Base-by-base conservation (phyloP, 1,140 invertebrate species). In the Zaprionus tsacasi region DNA sequence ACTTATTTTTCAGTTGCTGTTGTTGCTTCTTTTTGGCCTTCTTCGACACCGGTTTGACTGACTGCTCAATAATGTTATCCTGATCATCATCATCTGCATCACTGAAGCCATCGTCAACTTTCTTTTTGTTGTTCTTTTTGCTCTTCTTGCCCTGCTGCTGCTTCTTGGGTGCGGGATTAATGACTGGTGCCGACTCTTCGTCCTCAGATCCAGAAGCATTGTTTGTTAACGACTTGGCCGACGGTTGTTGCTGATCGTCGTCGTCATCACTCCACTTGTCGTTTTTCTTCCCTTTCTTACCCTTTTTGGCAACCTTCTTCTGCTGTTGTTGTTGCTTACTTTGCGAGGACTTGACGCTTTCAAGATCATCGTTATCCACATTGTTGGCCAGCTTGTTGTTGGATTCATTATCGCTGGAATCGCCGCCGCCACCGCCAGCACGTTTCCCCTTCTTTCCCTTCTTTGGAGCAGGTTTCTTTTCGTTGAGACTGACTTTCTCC, bases 311-410 rank as follows among this genome's bases (percentile, higher is more conserved):
- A 4, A 56, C 57, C 30, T 83, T 82, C 55, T 91, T 87, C 38
- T 64, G 61, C 11, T 71, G 40, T 25, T 50, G 45, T 12, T 69
- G 33, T 25, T 94, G 94, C 70, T 95, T 94, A 94, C 81, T 94
- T 93, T 79, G 94, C 91, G 80, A 94, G 93, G 92, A 92, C 27
- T 92, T 92, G 71, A 93, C 92, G 43, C 89, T 86, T 27, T 93
- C 82, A 45, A 93, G 85, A 52, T 94, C 94, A 11, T 95, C 94
- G 40, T 93, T 93, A 15, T 79, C 74, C 15, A 8, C 33, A 4
- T 69, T 75, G 71, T 59, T 68, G 11, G 27, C 13, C 43, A 63
- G 38, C 50, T 82, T 76, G 36, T 12, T 76, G 30, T 64, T 70
- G 6, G 55, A 56, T 40, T 91, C 91, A 27, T 92, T 82, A 52